phyloP scores from a whole-genome alignment of 2,797 vertebrate genomes.

The Typhlichthys eigenmanni region DNA sequence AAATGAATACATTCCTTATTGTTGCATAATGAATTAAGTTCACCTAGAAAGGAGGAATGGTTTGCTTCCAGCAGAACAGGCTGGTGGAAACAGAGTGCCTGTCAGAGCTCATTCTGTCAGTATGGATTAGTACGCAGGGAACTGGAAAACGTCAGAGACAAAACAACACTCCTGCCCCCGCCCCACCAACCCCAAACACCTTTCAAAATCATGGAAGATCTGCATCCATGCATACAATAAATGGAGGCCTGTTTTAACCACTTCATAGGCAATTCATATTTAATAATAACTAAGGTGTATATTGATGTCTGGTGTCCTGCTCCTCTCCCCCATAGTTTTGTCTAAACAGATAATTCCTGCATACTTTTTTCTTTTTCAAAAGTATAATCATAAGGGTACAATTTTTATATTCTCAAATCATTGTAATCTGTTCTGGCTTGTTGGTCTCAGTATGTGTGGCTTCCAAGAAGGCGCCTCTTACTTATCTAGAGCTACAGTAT shows the following conservation, averaged over 20 bases:
- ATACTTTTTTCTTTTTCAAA: too few species aligned
- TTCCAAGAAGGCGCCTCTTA: too few species aligned
- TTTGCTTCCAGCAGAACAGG: slow-evolving; percentile 55
- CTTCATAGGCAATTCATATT: slow-evolving; percentile 61
- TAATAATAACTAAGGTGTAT: slow-evolving; percentile 49
- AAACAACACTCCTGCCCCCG: slow-evolving; percentile 36
- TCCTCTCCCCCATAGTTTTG: too few species aligned
- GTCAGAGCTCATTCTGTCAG: slow-evolving; percentile 59
- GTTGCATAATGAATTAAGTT: slow-evolving; percentile 51
- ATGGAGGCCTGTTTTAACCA: slow-evolving; percentile 45
- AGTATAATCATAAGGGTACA: too few species aligned
- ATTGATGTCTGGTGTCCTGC: too few species aligned
- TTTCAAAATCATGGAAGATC: slow-evolving; percentile 41
- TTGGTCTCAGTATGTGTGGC: too few species aligned
- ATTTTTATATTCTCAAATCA: too few species aligned
- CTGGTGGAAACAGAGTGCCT: slow-evolving; percentile 42
- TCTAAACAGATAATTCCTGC: too few species aligned
- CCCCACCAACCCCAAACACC: slow-evolving; percentile 13
- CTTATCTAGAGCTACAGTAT: too few species aligned
- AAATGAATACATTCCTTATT: slow-evolving; percentile 49
- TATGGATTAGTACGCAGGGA: slow-evolving; percentile 61
- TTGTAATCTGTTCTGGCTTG: too few species aligned
- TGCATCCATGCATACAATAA: slow-evolving; percentile 55
- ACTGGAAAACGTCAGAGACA: slow-evolving; percentile 60
- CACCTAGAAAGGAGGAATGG: slow-evolving; percentile 29